Evolutionary conservation across 2,888 invertebrate species (phyloP).

Genomic region (Acleris literana): DNA sequence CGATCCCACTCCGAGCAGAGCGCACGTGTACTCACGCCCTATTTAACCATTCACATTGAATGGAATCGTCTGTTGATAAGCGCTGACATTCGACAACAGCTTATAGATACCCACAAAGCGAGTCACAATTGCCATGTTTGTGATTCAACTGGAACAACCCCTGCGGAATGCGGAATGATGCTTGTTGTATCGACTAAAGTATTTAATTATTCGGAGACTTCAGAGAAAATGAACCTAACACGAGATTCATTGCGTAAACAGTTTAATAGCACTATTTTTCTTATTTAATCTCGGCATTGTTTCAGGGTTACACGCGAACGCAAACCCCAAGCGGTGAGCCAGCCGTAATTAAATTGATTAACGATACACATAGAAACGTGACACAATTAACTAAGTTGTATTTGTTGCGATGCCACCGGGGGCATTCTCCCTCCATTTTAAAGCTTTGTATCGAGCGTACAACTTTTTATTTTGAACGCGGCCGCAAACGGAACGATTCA

Average conservation of each 20-base stretch:
- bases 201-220: slow-evolving; percentile 22
- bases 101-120: background rate
- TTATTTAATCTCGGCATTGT: slow-evolving; percentile 22
- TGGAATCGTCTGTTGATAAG: slow-evolving; percentile 36
- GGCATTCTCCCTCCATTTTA: slow-evolving; percentile 43
- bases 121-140: slow-evolving; percentile 8
- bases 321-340: slow-evolving; percentile 11
- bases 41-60: slow-evolving; percentile 45
- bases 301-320: slow-evolving; percentile 28
- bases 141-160: slow-evolving; percentile 3
- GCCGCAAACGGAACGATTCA: slow-evolving; percentile 44
- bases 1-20: slow-evolving; percentile 43
- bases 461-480: slow-evolving; percentile 45
- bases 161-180: slow-evolving; percentile 4
- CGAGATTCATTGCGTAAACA: slow-evolving; percentile 16
- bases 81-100: slow-evolving; percentile 28
- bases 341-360: slow-evolving; percentile 31
- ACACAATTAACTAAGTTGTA: slow-evolving; percentile 36
- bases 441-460: slow-evolving; percentile 39
- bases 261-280: slow-evolving; percentile 31
- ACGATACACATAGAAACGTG: slow-evolving; percentile 35
- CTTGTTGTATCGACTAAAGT: slow-evolving; percentile 15
- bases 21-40: slow-evolving; percentile 45
- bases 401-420: slow-evolving; percentile 32
- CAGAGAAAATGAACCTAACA: slow-evolving; percentile 12